Evolutionary conservation across 2,113 vertebrate genomes (phyloP).

Genomic region (Pelvicachromis taeniatus): DNA sequence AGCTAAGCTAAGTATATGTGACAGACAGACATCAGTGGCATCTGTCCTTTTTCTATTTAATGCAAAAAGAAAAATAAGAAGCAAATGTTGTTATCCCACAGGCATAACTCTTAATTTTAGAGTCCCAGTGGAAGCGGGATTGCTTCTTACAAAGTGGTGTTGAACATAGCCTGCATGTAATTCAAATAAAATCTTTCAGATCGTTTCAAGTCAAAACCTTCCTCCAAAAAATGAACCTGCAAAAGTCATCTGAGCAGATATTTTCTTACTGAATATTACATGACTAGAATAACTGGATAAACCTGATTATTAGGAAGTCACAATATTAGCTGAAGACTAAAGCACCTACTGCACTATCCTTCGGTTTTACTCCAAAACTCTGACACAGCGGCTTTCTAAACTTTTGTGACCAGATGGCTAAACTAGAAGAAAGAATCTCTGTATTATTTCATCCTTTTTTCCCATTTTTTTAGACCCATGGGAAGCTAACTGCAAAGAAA

Average conservation of each 20-base stretch:
- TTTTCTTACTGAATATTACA: neutral
- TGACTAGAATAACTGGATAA: neutral
- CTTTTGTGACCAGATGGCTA: neutral
- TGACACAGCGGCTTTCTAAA: neutral
- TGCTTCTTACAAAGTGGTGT: neutral
- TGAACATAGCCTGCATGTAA: neutral
- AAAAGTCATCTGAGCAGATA: neutral
- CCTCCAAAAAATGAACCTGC: neutral
- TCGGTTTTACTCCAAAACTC: neutral
- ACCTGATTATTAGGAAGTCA: neutral
- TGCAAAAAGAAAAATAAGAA: neutral
- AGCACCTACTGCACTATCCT: neutral
- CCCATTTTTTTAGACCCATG: neutral
- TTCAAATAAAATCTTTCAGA: neutral
- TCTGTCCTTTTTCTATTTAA: neutral
- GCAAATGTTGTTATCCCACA: neutral
- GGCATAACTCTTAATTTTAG: neutral
- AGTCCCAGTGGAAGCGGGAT: neutral
- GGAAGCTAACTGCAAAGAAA: conserved; percentile 12
- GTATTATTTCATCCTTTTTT: neutral
- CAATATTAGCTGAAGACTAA: neutral
- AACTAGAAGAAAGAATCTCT: neutral
- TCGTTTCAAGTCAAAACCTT: neutral
- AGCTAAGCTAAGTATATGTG: neutral
- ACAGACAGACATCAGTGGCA: neutral